Evolutionary conservation across 1,140 invertebrate genomes (phyloP).

Genomic region (Drosophila erecta): DNA sequence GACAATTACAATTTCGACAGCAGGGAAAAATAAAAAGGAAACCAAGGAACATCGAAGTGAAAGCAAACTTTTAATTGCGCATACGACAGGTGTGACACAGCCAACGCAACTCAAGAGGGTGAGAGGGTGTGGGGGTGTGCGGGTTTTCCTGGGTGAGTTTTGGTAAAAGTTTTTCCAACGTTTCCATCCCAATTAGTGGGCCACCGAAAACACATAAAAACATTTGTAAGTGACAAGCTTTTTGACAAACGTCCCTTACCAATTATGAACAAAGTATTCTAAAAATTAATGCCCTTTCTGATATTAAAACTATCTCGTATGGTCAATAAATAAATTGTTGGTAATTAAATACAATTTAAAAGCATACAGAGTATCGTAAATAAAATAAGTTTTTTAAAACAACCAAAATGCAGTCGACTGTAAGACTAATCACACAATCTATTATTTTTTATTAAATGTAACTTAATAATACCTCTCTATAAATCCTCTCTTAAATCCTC

Average conservation of each 20-base stretch:
- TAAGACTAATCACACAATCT: too few relatives aligned
- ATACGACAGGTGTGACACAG: conserved; percentile 70
- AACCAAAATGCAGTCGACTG: too few relatives aligned
- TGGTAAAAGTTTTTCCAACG: conserved; percentile 37
- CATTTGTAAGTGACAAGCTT: conserved; percentile 65
- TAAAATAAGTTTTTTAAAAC: too few relatives aligned
- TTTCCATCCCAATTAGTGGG: conserved; percentile 47
- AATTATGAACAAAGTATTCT: conserved; percentile 58
- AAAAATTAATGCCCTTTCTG: background rate
- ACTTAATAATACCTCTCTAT: background rate
- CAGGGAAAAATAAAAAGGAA: conserved; percentile 8
- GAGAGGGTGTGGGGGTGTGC: background rate
- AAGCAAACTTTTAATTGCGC: conserved; percentile 73
- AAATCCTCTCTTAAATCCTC: background rate
- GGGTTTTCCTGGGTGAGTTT: conserved; percentile 9
- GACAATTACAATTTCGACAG: conserved; percentile 57
- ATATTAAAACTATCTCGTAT: too few relatives aligned
- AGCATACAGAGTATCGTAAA: too few relatives aligned
- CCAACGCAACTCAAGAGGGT: conserved; percentile 38
- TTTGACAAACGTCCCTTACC: conserved; percentile 33
- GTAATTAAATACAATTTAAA: too few relatives aligned
- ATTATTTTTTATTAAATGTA: background rate
- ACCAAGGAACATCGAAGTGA: conserved; percentile 28
- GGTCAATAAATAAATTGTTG: too few relatives aligned
- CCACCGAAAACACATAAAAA: conserved; percentile 16